phyloP scores from a whole-genome alignment of 2,113 vertebrate genomes.

The Eurypyga helias region DNA sequence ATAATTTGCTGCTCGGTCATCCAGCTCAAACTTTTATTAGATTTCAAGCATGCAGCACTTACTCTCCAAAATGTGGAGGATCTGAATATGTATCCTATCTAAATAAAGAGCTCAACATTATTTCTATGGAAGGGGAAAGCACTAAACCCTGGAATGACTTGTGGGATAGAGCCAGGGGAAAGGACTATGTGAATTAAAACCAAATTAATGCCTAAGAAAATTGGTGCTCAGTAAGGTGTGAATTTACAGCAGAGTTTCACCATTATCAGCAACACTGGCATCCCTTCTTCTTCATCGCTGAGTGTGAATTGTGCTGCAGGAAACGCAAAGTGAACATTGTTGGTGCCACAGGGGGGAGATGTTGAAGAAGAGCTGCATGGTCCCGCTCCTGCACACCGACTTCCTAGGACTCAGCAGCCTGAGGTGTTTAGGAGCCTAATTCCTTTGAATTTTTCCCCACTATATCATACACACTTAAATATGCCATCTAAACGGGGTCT shows the following conservation, averaged over 20 bases:
- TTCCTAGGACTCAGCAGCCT: background rate
- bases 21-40: background rate
- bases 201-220: fast-evolving
- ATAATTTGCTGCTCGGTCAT: background rate
- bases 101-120: background rate
- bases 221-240: background rate
- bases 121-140: background rate
- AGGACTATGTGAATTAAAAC: fast-evolving
- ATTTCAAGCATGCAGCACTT: background rate
- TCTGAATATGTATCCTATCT: background rate
- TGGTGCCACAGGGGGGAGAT: constrained; percentile 65
- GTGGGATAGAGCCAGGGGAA: background rate
- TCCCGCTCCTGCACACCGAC: background rate
- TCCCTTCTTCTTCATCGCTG: background rate
- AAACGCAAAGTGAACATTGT: background rate
- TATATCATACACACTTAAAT: background rate
- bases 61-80: background rate
- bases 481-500: background rate
- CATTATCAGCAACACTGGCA: background rate
- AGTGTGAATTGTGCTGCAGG: fast-evolving
- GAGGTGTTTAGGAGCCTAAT: background rate
- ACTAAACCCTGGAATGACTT: fast-evolving
- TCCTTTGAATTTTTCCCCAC: background rate
- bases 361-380: constrained; percentile 50
- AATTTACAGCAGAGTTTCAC: background rate